Percentiles rank a stretch among this genome's conserved stretches.
These are phyloP conservation scores for Cyprinodon variegatus DNA, from an alignment of 2,113 vertebrate species.

Conservation along the genomic window DNA sequence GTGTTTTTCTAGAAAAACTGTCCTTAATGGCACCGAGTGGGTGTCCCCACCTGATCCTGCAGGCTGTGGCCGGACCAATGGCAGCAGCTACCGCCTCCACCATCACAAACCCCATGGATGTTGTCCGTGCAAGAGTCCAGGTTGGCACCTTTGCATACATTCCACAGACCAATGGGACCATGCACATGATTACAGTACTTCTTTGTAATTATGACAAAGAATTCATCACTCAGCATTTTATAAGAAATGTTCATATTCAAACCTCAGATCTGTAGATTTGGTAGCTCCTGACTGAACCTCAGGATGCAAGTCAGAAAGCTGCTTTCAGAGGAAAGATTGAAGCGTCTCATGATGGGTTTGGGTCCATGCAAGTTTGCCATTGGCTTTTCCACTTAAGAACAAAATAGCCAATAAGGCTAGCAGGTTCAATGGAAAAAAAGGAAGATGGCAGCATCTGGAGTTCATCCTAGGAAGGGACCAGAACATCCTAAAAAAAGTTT, in stretches of 20 bases:
- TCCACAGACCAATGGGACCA: no score
- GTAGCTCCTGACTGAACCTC: not conserved
- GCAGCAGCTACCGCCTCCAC: constrained; percentile 93
- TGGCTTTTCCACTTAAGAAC: not conserved
- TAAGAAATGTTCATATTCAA: not conserved
- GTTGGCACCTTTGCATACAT: constrained; percentile 67
- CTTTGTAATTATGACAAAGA: no score
- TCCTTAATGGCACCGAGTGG: constrained; percentile 87
- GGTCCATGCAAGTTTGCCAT: not conserved
- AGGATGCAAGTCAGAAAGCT: not conserved
- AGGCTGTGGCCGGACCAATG: constrained; percentile 91
- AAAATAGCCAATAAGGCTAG: no score
- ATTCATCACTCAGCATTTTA: not conserved
- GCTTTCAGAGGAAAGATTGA: not conserved
- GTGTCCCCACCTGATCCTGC: constrained; percentile 93
- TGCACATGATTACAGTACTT: no score
- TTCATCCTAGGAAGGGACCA: not conserved
- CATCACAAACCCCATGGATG: constrained; percentile 98
- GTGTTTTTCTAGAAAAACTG: constrained; percentile 85
- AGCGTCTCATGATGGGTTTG: not conserved
- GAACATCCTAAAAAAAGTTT: no score
- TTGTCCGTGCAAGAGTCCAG: constrained; percentile 94
- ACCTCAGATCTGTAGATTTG: not conserved
- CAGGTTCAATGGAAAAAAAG: no score
- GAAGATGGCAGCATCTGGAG: not conserved